These are phyloP conservation scores for Myrmophylax atrothorax DNA, from an alignment of 2,113 vertebrate genomes.

Conservation along the genomic window DNA sequence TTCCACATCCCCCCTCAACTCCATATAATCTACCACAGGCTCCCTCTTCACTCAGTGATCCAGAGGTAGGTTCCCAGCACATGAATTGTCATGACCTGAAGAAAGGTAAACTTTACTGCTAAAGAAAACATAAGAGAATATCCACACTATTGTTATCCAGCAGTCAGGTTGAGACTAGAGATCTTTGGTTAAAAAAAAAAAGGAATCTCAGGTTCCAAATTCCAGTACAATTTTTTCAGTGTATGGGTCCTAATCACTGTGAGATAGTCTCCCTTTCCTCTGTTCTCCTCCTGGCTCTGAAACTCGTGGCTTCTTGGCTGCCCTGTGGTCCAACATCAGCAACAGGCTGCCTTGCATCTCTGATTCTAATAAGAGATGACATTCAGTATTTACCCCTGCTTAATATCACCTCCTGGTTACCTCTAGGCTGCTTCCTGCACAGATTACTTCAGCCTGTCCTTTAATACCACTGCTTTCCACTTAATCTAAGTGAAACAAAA, in stretches of 20 bases:
- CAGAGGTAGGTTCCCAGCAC: background rate
- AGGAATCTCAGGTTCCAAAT: background rate
- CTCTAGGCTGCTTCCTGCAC: background rate
- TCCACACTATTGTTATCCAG: background rate
- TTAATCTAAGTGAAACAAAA: background rate
- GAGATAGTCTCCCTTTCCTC: background rate
- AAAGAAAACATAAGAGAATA: background rate
- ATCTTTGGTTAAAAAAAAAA: background rate
- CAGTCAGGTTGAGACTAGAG: background rate
- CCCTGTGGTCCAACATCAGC: background rate
- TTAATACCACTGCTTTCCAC: background rate
- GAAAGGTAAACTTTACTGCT: background rate
- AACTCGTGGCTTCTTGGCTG: background rate
- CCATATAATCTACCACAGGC: background rate
- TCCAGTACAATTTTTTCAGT: background rate
- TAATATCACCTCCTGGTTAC: background rate
- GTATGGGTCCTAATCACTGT: accelerated
- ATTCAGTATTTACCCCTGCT: background rate
- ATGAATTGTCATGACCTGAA: background rate
- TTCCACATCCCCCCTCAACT: background rate
- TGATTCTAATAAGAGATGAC: background rate
- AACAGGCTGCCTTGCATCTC: background rate
- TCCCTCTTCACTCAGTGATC: background rate
- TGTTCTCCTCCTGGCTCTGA: background rate
- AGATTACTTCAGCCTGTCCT: background rate